These are phyloP conservation scores for Pristionchus fissidentatus DNA, from an alignment of 2,888 invertebrate species.

Conservation along the genomic window DNA sequence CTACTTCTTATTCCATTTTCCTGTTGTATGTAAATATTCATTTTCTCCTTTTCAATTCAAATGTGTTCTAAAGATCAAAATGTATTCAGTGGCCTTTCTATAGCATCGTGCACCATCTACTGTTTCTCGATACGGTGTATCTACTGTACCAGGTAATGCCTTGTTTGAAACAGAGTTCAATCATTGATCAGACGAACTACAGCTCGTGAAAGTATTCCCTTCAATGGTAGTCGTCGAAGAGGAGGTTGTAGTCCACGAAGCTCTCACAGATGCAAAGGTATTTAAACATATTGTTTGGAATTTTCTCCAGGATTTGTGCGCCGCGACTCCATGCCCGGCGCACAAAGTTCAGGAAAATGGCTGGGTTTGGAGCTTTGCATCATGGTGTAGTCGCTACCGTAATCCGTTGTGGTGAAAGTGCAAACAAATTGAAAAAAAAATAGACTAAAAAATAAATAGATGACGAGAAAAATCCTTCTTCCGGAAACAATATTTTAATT, in stretches of 20 bases:
- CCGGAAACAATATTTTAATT: too few species aligned
- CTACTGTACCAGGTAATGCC: not conserved
- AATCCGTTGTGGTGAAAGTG: not conserved
- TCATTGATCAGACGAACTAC: not conserved
- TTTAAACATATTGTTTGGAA: not conserved
- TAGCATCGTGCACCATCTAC: not conserved
- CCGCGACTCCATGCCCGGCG: too few species aligned
- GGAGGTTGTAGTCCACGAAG: not conserved
- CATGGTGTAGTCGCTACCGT: too few species aligned
- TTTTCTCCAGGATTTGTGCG: too few species aligned
- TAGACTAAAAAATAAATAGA: too few species aligned
- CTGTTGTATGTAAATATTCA: not conserved
- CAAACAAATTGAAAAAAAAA: too few species aligned
- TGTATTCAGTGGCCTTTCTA: constrained; percentile 21
- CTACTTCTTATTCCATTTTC: not conserved
- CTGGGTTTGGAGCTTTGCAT: too few species aligned
- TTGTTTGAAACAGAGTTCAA: not conserved
- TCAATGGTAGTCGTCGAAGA: not conserved
- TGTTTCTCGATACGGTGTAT: not conserved
- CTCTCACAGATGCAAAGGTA: not conserved
- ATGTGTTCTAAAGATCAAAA: too few species aligned
- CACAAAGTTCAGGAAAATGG: too few species aligned
- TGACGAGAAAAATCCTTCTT: too few species aligned
- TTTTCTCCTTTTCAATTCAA: too few species aligned
- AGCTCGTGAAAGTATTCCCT: not conserved